A percentile compares a stretch with the other conserved stretches of the same genome.
phyloP scores from a whole-genome alignment of 2,888 invertebrate genomes.

The Archips crataeganus region DNA sequence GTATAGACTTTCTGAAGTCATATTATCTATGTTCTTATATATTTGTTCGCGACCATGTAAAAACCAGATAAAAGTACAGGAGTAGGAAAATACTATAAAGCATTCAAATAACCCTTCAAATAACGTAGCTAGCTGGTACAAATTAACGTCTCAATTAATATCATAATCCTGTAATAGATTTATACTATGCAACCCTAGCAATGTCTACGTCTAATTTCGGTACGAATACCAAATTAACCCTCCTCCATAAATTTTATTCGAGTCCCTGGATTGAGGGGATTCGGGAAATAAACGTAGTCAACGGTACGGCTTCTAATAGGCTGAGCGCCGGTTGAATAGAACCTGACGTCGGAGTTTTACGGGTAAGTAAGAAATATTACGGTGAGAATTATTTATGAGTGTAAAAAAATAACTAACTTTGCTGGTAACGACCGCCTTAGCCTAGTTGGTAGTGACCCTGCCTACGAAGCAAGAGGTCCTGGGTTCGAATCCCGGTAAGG shows the following conservation, averaged over 20 bases:
- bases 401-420: too few relatives aligned
- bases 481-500: too few relatives aligned
- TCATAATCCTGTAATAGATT: conserved; percentile 35
- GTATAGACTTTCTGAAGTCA: too few relatives aligned
- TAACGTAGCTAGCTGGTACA: neutral
- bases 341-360: neutral
- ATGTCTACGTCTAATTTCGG: conserved; percentile 38
- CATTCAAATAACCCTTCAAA: conserved; percentile 1
- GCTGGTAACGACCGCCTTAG: too few relatives aligned
- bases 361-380: neutral
- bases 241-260: conserved; percentile 64
- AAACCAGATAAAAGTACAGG: too few relatives aligned
- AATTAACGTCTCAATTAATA: conserved; percentile 45
- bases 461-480: too few relatives aligned
- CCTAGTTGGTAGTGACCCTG: too few relatives aligned
- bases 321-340: conserved; percentile 1
- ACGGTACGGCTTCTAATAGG: conserved; percentile 50
- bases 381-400: too few relatives aligned
- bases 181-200: conserved; percentile 25
- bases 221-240: conserved; percentile 50
- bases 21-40: too few relatives aligned
- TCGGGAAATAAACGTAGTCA: conserved; percentile 49
- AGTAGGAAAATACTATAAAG: too few relatives aligned
- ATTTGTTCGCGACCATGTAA: too few relatives aligned
- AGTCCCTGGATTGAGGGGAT: conserved; percentile 60